Percentiles rank a stretch among this genome's conserved stretches.
Evolutionary conservation across 2,888 invertebrate genomes (phyloP).

Genomic region (Dioctria linearis): DNA sequence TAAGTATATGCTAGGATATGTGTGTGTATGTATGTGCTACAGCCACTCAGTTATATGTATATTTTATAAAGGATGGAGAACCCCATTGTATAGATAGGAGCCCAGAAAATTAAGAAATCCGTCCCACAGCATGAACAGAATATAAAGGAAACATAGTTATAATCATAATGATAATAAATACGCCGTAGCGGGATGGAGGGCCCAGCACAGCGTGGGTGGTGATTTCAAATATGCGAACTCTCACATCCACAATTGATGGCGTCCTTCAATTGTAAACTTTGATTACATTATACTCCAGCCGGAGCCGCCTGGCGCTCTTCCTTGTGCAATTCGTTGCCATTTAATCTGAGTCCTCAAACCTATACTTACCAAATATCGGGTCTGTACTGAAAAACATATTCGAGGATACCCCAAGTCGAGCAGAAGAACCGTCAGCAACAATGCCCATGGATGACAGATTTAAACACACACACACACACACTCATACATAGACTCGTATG

Average conservation of each 20-base stretch:
- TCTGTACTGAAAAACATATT: constrained; percentile 47
- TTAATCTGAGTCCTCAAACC: constrained; percentile 56
- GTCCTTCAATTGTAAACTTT: constrained; percentile 56
- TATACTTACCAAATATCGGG: constrained; percentile 51
- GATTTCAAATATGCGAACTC: constrained; percentile 37
- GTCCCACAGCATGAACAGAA: constrained; percentile 17
- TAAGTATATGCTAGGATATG: neutral
- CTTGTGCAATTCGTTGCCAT: constrained; percentile 54
- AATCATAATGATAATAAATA: constrained; percentile 54
- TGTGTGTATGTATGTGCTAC: constrained; percentile 8
- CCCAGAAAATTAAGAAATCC: constrained; percentile 54
- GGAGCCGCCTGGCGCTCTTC: constrained; percentile 6
- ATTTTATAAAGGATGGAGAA: neutral
- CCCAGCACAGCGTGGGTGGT: constrained; percentile 4
- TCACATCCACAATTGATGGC: constrained; percentile 44
- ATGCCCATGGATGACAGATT: constrained; percentile 26
- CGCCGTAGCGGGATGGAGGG: constrained; percentile 13
- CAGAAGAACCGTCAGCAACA: constrained; percentile 48
- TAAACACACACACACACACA: too few species aligned
- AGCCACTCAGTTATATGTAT: constrained; percentile 11
- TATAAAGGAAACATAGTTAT: constrained; percentile 40
- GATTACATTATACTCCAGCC: constrained; percentile 55
- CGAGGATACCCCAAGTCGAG: constrained; percentile 5
- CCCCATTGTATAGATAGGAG: neutral
- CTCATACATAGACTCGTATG: constrained; percentile 13